phyloP scores from a whole-genome alignment of 2,888 invertebrate genomes.

The Nemapogon koenigi region DNA sequence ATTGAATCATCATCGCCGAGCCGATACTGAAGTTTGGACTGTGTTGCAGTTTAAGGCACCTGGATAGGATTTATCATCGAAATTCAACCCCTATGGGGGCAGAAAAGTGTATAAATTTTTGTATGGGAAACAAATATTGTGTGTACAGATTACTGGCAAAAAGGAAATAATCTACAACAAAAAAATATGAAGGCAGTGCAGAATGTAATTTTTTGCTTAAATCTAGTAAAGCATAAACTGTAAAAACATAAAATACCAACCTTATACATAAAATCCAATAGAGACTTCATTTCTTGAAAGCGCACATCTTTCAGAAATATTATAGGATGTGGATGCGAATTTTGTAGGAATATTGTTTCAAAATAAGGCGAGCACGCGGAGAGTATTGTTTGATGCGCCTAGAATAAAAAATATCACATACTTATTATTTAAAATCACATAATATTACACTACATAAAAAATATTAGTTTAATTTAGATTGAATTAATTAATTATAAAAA shows the following conservation, averaged over 20 bases:
- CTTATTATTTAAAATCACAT: too few species aligned
- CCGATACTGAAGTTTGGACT: too few species aligned
- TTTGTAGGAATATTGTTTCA: constrained; percentile 89
- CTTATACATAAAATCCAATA: constrained; percentile 93
- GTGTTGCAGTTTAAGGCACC: too few species aligned
- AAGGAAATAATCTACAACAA: not conserved
- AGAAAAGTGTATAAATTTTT: too few species aligned
- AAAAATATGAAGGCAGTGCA: not conserved
- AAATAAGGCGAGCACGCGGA: constrained; percentile 95
- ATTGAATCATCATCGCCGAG: too few species aligned
- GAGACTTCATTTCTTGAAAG: constrained; percentile 86
- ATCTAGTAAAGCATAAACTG: not conserved
- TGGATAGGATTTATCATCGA: too few species aligned
- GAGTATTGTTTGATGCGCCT: constrained; percentile 92
- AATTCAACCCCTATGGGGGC: too few species aligned
- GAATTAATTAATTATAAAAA: too few species aligned
- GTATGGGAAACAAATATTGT: too few species aligned
- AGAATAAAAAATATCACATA: constrained; percentile 54
- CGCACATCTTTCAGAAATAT: constrained; percentile 93
- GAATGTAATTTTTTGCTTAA: not conserved
- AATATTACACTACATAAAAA: too few species aligned
- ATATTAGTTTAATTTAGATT: too few species aligned
- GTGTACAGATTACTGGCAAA: not conserved
- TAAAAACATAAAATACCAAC: constrained; percentile 36
- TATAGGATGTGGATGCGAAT: constrained; percentile 89